Percentiles rank a stretch among this genome's conserved stretches.
phyloP scores from a whole-genome alignment of 2,797 vertebrate genomes.

The Pteronotus mesoamericanus region DNA sequence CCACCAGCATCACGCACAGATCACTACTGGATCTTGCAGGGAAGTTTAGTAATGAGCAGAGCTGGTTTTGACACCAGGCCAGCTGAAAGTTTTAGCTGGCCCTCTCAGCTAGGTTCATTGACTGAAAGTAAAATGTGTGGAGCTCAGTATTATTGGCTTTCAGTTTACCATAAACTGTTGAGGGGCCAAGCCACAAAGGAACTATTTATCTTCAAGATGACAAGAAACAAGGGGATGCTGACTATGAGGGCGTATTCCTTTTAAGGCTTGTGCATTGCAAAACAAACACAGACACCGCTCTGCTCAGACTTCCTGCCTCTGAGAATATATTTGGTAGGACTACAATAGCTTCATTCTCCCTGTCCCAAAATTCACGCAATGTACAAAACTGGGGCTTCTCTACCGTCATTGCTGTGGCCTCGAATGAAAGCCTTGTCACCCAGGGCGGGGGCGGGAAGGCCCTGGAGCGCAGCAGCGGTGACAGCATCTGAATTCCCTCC shows the following conservation, averaged over 20 bases:
- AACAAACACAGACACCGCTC: neutral
- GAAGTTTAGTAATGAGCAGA: neutral
- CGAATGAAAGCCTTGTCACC: neutral
- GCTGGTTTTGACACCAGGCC: neutral
- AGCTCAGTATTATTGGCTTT: neutral
- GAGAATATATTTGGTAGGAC: neutral
- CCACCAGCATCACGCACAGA: neutral
- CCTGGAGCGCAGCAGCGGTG: neutral
- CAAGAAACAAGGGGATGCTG: neutral
- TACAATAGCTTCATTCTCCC: neutral
- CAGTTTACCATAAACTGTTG: neutral
- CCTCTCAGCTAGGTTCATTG: neutral
- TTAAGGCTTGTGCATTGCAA: neutral
- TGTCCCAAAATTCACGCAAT: neutral
- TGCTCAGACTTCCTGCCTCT: neutral
- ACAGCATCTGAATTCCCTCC: constrained; percentile 66
- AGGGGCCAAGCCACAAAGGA: constrained; percentile 36
- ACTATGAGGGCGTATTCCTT: neutral
- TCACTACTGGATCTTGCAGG: neutral
- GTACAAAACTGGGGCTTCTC: neutral
- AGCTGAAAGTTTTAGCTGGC: neutral
- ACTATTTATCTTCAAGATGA: neutral
- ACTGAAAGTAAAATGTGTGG: neutral
- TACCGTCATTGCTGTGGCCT: neutral
- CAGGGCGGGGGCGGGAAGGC: constrained; percentile 29